Conservation (phyloP, 2,113 vertebrate genomes). For the Lasiurus borealis region DNA sequence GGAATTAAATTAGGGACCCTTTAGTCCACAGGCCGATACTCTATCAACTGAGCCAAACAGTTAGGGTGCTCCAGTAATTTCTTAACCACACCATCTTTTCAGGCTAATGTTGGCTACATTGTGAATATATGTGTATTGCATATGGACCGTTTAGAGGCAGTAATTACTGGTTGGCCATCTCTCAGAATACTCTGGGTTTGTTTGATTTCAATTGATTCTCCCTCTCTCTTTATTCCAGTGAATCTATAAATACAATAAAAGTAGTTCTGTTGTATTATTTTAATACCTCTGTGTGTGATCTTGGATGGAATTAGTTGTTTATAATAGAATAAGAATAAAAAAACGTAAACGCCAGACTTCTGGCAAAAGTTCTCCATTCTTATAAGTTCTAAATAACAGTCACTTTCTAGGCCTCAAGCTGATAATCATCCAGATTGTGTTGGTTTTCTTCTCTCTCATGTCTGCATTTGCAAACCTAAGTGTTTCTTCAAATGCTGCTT, state of each 20-base stretch:
- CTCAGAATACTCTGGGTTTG: neutral
- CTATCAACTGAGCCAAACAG: too few relatives aligned
- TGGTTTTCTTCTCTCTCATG: neutral
- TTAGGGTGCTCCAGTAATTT: neutral
- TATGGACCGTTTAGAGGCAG: neutral
- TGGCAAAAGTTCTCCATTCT: neutral
- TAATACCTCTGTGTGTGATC: neutral
- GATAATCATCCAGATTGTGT: neutral
- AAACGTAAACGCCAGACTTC: neutral
- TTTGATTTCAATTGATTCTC: conserved; percentile 25
- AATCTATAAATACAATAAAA: conserved; percentile 25
- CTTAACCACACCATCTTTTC: neutral
- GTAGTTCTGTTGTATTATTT: neutral
- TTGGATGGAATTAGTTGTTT: neutral
- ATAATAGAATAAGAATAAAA: neutral
- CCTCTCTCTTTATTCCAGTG: conserved; percentile 11
- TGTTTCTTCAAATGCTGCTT: neutral
- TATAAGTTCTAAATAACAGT: neutral
- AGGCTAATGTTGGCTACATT: neutral
- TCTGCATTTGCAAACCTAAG: neutral
- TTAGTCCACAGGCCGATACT: too few relatives aligned
- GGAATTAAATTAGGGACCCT: too few relatives aligned
- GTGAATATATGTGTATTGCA: neutral
- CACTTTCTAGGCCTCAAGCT: neutral
- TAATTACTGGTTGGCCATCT: neutral